Base-by-base conservation (phyloP, 2,113 vertebrate genomes). In the Cyprinus carpio region DNA sequence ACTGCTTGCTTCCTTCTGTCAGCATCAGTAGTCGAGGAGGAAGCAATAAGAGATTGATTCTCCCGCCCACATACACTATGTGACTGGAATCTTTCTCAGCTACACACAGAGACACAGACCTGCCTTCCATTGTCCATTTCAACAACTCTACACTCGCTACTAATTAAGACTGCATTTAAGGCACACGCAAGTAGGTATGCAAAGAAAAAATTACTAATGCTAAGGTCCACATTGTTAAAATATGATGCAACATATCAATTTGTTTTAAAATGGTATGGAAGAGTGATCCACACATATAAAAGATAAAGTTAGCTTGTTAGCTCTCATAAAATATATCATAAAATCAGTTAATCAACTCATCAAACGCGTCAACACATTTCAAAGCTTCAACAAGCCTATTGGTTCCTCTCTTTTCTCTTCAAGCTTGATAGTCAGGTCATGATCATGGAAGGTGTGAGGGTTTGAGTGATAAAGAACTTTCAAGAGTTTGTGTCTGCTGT, bases 361-460 rank as follows among this genome's bases (percentile, higher is more conserved):
- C 58, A 84, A 78, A 46, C 18, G 3, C 2, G 7, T 20, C 31
- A 69, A 20, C 64, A 65, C 67, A 6, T 64, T 56, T 65, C n/a
- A 84, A 43, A 81, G 18, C 34, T 78, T 27, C 9, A 67, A 4
- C 31, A 23, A 40, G 23, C 54, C 23, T 72, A 64, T 75, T 31
- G 46, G 11, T 46, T 37, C 27, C 23, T 88, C n/a, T 43, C 62
- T 60, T 67, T 12, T 10, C 18, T 2, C 9, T 71, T 27, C 31
- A 71, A 71, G 27, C 31, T 82, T 64, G 25, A 82, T 71, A 77
- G 69, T 80, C 75, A 76, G 77, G 43, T 82, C n/a, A 25, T 85
- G 82, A 90, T 89, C 31, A 25, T 90, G 85, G 51, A 76, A 67
- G 43, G 84, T 84, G 56, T 81, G 54, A 79, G 13, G 72, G 23